These are phyloP conservation scores for Amphimedon queenslandica DNA, from an alignment of 37 sponge, comb jelly and placozoan genomes.

Conservation along the genomic window DNA sequence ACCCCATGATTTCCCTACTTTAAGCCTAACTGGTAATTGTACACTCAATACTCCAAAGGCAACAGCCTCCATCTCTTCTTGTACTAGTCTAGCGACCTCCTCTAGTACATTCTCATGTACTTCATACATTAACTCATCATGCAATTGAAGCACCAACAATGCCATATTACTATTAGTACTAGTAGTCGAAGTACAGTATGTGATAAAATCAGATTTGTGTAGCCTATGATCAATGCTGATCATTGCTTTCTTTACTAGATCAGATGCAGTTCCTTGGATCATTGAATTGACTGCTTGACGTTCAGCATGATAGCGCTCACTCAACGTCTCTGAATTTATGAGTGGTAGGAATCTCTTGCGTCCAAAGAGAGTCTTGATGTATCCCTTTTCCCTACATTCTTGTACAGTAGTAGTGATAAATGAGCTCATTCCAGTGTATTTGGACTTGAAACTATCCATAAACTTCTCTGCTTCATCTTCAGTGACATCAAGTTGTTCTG, in stretches of 20 bases:
- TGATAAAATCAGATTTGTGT: background rate
- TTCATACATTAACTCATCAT: slow-evolving; percentile 94
- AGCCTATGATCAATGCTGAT: slow-evolving; percentile 62
- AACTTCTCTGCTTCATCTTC: slow-evolving; percentile 88
- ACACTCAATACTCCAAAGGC: slow-evolving; percentile 46
- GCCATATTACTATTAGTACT: slow-evolving; percentile 11
- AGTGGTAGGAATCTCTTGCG: slow-evolving; percentile 77
- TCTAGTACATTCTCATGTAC: slow-evolving; percentile 39
- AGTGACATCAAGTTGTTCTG: slow-evolving; percentile 67
- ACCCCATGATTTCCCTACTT: slow-evolving; percentile 81
- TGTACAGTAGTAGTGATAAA: slow-evolving; percentile 68
- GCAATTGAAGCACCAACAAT: slow-evolving; percentile 80
- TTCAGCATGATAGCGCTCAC: slow-evolving; percentile 76
- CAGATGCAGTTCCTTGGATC: slow-evolving; percentile 96
- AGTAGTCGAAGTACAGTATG: background rate
- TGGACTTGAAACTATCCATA: slow-evolving; percentile 81
- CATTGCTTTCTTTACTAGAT: slow-evolving; percentile 95
- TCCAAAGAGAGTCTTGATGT: slow-evolving; percentile 68
- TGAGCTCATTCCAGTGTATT: slow-evolving; percentile 61
- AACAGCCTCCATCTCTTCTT: slow-evolving; percentile 83
- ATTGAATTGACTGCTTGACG: slow-evolving; percentile 92
- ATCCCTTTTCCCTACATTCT: slow-evolving; percentile 65
- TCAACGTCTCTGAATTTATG: slow-evolving; percentile 57
- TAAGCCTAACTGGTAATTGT: slow-evolving; percentile 77
- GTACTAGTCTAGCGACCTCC: slow-evolving; percentile 58